Evolutionary conservation across 2,797 vertebrate species (phyloP).

Genomic region (Falco naumanni): DNA sequence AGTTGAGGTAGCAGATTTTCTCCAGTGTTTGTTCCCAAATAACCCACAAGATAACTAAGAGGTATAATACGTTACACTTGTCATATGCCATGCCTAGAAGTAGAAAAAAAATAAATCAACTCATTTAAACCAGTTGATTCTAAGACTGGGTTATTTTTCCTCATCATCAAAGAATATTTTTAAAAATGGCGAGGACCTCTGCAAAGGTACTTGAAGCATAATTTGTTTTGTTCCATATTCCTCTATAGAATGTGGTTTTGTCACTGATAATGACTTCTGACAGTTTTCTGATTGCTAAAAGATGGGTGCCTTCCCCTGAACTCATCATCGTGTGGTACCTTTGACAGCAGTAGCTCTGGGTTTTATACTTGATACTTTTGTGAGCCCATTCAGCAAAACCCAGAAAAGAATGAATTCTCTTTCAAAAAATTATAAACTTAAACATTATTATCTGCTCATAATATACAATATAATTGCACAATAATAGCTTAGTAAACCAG

Average conservation of each 20-base stretch:
- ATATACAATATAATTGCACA: neutral
- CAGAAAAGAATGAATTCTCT: neutral
- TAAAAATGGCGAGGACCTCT: neutral
- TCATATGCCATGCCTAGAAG: neutral
- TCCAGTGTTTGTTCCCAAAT: neutral
- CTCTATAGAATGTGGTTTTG: neutral
- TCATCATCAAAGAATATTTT: neutral
- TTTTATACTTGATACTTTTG: neutral
- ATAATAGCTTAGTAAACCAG: neutral
- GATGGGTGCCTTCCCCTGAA: fast-evolving
- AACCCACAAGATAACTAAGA: neutral
- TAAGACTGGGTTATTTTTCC: neutral
- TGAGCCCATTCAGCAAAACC: neutral
- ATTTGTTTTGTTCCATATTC: neutral
- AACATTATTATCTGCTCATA: neutral
- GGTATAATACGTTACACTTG: neutral
- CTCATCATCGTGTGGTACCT: neutral
- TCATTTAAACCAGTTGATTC: neutral
- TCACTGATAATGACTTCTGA: neutral
- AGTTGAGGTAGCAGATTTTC: neutral
- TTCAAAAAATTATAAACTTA: neutral
- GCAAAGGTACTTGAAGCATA: neutral
- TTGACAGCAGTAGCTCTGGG: neutral
- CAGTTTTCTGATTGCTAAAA: neutral
- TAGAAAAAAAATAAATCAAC: neutral